Conservation (phyloP, 1,140 invertebrate species). For the Formica selysi region DNA sequence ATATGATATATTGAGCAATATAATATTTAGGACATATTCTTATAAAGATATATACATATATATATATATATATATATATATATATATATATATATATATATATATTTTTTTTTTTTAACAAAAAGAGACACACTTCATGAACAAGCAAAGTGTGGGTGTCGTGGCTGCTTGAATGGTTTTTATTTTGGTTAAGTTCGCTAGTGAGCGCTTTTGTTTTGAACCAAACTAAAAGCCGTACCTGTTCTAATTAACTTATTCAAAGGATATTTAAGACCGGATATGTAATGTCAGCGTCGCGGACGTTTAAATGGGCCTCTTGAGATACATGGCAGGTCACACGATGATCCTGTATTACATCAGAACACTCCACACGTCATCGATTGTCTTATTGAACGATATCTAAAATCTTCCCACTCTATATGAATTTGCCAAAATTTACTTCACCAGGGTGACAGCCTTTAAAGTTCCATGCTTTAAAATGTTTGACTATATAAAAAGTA, state of each 20-base stretch:
- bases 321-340: constrained; percentile 69
- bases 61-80: background rate
- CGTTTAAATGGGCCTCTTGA: constrained; percentile 77
- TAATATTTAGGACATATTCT: background rate
- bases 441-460: background rate
- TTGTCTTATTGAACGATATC: constrained; percentile 65
- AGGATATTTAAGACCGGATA: constrained; percentile 80
- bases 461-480: background rate
- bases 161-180: constrained; percentile 77
- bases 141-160: constrained; percentile 76
- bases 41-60: background rate
- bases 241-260: constrained; percentile 86
- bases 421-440: constrained; percentile 7
- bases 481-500: background rate
- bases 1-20: constrained; percentile 8
- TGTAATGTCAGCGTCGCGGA: constrained; percentile 79
- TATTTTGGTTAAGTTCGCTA: constrained; percentile 85
- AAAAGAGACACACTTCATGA: constrained; percentile 44
- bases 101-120: constrained; percentile 10
- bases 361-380: constrained; percentile 22
- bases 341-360: constrained; percentile 56
- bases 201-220: constrained; percentile 80
- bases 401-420: background rate
- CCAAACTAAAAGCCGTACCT: constrained; percentile 80
- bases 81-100: background rate